Evolutionary conservation across 1,140 invertebrate genomes (phyloP), one percentile per base, ranked within the genome.

Genomic region (Bactericera cockerelli): DNA sequence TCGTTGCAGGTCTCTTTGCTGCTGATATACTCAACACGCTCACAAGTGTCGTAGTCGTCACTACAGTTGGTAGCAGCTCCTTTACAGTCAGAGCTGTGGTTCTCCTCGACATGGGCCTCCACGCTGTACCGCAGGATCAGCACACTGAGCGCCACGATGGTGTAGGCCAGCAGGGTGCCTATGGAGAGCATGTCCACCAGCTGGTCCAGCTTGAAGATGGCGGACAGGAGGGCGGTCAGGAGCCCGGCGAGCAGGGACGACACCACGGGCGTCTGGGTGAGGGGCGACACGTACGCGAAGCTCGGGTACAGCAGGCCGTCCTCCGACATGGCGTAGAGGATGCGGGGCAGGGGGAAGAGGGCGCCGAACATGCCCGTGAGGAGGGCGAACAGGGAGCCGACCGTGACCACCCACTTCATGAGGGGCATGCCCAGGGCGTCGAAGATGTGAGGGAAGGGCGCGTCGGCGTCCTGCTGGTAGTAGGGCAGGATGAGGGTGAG

Each of bases 151-250:
- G 90, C 86, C 0, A 96, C 93, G 39, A 96, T 84, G 8, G 89
- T 87, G 69, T 95, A 96, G 0, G 93, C 93, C 49, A 96, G 73
- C 0, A 97, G 72, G 0, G 93, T 96, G 56, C 93, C 93, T 65
- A 97, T 95, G 0, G 90, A 93, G 81, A 96, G 89, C 84, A 97
- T 91, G 65, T 93, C 87, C 11, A 96, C 89, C 24, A 97, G 73
- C 68, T 92, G 86, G 13, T 86, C 78, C 31, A 96, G 69, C 70
- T 94, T 81, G 70, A 97, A 95, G 22, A 95, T 67, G 13, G 86
- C 79, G 0, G 91, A 86, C 80, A 95, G 1, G 25, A 36, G 38
- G 67, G 65, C 66, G 55, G 65, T 26, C 26, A 65, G 58, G 1
- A 67, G 4, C 16, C 66, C 67, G 33, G 61, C 54, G 13, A 64